phyloP scores from a whole-genome alignment of 2,113 vertebrate species.

The Orycteropus afer region DNA sequence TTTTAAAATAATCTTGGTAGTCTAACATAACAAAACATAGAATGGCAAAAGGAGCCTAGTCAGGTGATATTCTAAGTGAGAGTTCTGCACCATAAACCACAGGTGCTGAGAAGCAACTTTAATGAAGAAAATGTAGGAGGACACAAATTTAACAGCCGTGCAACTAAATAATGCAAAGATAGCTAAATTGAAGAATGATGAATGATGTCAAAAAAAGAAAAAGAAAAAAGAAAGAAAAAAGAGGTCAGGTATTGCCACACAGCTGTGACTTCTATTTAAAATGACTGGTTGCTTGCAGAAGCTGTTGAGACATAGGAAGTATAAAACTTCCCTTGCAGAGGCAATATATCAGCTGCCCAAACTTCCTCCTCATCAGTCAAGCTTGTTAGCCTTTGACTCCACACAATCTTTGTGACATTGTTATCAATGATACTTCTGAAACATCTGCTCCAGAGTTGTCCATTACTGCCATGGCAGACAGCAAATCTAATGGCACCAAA shows the following conservation, averaged over 20 bases:
- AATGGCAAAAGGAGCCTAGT: constrained; percentile 11
- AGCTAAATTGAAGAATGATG: constrained; percentile 46
- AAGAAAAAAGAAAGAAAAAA: constrained; percentile 11
- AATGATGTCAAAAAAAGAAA: background rate
- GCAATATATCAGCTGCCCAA: constrained; percentile 20
- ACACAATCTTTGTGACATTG: constrained; percentile 10
- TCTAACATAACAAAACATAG: background rate
- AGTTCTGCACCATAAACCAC: constrained; percentile 64
- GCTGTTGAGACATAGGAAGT: background rate
- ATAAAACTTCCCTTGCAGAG: background rate
- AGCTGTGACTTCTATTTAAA: background rate
- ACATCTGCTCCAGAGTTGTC: background rate
- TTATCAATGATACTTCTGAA: constrained; percentile 52
- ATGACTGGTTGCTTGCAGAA: constrained; percentile 60
- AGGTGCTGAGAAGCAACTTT: constrained; percentile 53
- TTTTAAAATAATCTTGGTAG: constrained; percentile 24
- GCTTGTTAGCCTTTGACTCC: constrained; percentile 51
- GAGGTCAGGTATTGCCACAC: background rate
- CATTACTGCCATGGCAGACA: constrained; percentile 47
- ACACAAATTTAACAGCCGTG: constrained; percentile 21
- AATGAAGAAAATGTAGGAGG: constrained; percentile 44
- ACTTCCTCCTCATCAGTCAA: background rate
- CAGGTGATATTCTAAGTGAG: constrained; percentile 17
- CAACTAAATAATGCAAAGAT: background rate
- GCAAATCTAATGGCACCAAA: constrained; percentile 58